phyloP scores from a whole-genome alignment of 2,113 vertebrate species.

The Melozone crissalis region DNA sequence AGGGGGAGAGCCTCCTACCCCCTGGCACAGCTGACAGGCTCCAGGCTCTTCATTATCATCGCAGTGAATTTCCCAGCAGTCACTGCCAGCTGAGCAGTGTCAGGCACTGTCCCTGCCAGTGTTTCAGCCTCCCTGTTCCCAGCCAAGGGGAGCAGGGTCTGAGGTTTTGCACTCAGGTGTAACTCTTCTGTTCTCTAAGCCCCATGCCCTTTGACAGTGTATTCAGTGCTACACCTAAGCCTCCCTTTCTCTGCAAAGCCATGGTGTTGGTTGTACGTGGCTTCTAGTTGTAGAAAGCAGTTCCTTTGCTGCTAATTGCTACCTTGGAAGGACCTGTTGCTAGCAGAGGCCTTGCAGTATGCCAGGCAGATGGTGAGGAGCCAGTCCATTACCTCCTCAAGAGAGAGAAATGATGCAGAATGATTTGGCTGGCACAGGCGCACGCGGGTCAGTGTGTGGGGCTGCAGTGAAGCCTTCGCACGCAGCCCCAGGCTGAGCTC shows the following conservation, averaged over 20 bases:
- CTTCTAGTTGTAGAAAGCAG: neutral
- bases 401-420: constrained; percentile 59
- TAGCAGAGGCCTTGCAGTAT: neutral
- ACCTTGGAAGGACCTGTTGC: constrained; percentile 39
- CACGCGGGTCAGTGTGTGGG: neutral
- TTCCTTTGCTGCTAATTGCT: neutral
- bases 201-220: neutral
- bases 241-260: neutral
- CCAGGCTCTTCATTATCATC: neutral
- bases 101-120: neutral
- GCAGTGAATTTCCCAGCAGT: neutral
- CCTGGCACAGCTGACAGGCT: neutral
- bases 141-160: neutral
- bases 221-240: neutral
- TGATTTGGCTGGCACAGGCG: constrained; percentile 28
- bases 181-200: neutral
- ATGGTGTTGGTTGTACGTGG: neutral
- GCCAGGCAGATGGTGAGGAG: constrained; percentile 56
- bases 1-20: neutral
- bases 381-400: constrained; percentile 8
- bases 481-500: neutral
- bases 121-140: neutral
- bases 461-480: neutral
- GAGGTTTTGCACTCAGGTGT: neutral
- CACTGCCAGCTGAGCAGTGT: neutral